phyloP scores from a whole-genome alignment of 2,888 invertebrate genomes.

The Agrotis segetum region DNA sequence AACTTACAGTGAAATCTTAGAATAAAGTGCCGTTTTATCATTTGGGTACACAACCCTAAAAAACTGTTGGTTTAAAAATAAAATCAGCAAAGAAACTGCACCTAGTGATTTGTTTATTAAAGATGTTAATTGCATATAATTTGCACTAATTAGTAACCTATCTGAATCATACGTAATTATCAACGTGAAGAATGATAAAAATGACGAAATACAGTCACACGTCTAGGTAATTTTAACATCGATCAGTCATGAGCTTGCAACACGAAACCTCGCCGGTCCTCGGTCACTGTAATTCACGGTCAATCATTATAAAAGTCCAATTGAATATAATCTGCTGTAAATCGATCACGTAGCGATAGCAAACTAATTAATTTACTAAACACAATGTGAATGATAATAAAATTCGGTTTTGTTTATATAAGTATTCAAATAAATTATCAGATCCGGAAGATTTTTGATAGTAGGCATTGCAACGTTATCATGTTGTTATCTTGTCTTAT shows the following conservation, averaged over 20 bases:
- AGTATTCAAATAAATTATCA: constrained; percentile 8
- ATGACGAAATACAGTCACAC: background rate
- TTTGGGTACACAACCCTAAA: background rate
- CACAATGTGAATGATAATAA: constrained; percentile 4
- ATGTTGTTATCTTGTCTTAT: background rate
- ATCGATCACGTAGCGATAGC: constrained; percentile 45
- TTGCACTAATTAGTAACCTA: background rate
- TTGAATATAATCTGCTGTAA: constrained; percentile 21
- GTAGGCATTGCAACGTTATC: background rate
- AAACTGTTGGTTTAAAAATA: no score
- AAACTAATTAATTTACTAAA: constrained; percentile 11
- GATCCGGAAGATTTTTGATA: constrained; percentile 12
- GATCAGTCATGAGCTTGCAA: constrained; percentile 40
- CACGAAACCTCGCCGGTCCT: constrained; percentile 45
- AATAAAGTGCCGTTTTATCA: no score
- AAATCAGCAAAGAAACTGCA: background rate
- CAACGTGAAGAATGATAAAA: background rate
- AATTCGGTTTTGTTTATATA: constrained; percentile 25
- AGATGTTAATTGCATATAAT: background rate
- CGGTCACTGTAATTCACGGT: background rate
- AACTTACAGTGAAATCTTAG: no score
- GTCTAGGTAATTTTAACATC: constrained; percentile 1
- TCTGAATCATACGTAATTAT: constrained; percentile 7
- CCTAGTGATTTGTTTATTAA: constrained; percentile 3
- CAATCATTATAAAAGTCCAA: constrained; percentile 17